Conservation (phyloP, 2,888 invertebrate genomes). For the Pandemis corylana region DNA sequence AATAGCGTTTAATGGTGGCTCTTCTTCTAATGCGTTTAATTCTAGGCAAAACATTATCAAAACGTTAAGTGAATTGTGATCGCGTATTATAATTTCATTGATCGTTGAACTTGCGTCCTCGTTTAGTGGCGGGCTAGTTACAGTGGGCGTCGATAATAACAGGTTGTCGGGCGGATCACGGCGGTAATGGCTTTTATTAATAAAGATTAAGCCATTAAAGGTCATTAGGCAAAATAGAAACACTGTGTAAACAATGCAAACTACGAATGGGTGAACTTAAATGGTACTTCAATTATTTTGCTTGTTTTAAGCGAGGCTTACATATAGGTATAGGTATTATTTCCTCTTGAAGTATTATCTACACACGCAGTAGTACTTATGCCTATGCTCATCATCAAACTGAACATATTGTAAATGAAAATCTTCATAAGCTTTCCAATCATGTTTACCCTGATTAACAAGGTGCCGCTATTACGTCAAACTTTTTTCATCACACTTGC, state of each 20-base stretch:
- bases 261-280: constrained; percentile 4
- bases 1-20: constrained; percentile 57
- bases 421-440: no score
- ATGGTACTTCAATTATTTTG: background rate
- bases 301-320: background rate
- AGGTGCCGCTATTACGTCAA: no score
- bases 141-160: constrained; percentile 57
- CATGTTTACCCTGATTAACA: no score
- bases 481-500: no score
- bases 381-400: no score
- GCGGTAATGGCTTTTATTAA: constrained; percentile 53
- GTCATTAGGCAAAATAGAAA: constrained; percentile 51
- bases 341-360: no score
- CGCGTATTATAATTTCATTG: constrained; percentile 8
- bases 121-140: constrained; percentile 46
- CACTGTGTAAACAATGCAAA: constrained; percentile 38
- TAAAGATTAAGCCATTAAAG: constrained; percentile 68
- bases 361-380: no score
- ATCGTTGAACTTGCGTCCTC: constrained; percentile 22
- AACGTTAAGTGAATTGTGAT: constrained; percentile 10
- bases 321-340: no score
- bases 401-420: no score
- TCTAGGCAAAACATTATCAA: background rate
- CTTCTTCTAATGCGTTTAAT: constrained; percentile 29
- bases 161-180: constrained; percentile 56